These are phyloP conservation scores for Urocitellus parryii DNA, from an alignment of 2,113 vertebrate species.

Conservation along the genomic window DNA sequence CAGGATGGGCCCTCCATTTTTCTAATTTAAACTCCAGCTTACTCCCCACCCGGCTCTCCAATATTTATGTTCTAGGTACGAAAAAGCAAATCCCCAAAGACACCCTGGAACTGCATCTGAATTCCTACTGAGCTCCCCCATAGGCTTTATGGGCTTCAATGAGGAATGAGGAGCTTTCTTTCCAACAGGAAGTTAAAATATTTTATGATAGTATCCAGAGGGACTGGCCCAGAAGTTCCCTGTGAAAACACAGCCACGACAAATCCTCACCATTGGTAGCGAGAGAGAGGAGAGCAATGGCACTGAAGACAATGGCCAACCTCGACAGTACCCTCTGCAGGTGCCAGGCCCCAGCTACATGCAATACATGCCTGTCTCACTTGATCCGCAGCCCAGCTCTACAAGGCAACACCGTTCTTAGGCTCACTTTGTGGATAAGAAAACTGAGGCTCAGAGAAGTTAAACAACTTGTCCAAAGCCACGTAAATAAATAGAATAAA, in stretches of 20 bases:
- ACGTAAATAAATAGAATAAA: neutral
- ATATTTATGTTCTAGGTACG: conserved; percentile 55
- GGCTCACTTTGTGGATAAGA: neutral
- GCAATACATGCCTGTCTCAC: rapidly evolving
- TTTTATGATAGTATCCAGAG: neutral
- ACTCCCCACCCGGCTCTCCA: neutral
- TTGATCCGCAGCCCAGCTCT: neutral
- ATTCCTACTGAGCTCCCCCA: neutral
- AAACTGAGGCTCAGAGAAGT: neutral
- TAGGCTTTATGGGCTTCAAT: neutral
- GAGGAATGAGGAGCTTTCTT: neutral
- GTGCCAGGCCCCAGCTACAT: neutral
- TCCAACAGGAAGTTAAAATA: neutral
- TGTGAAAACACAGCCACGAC: neutral
- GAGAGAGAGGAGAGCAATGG: neutral
- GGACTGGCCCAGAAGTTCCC: neutral
- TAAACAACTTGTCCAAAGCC: neutral
- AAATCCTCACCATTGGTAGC: neutral
- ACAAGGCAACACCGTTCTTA: neutral
- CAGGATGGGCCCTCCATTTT: neutral
- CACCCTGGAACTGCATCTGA: neutral
- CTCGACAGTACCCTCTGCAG: neutral
- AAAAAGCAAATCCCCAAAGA: conserved; percentile 30
- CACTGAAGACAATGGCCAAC: neutral
- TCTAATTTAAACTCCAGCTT: conserved; percentile 60